Evolutionary conservation across 2,113 vertebrate genomes (phyloP), one percentile per base, ranked within the genome.

Genomic region (Mus spicilegus): DNA sequence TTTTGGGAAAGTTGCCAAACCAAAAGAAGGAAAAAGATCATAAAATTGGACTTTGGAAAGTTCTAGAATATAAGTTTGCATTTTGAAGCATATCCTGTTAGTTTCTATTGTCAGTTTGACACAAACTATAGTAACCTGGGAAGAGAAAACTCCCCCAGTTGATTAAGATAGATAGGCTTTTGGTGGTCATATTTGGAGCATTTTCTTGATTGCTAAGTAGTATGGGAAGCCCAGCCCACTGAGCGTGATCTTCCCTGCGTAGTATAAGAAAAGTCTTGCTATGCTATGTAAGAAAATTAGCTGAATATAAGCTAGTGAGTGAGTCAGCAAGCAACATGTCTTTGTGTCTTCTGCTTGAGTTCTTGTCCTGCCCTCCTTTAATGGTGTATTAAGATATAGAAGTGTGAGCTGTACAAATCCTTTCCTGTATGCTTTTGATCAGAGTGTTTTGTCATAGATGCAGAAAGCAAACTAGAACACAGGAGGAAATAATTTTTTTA

Each of bases 1-100:
- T 70, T 78, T 5, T 84, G 19, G 81, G 70, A 92, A 91, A 49
- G 70, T 94, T 56, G 28, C 73, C 56, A 92, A 76, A 96, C 63
- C 4, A 16, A 46, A 95, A 97, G 95, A 58, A 51, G 46, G 80
- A 72, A 81, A 89, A 95, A 92, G 28, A 22, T 91, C 87, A 94
- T 75, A 39, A 96, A 97, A 84, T 96, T 72, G 49, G 91, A 19
- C 69, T 69, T 89, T 96, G 46, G 28, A 80, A 80, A 88, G 81
- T 93, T 89, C 46, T 95, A 80, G 91, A 91, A n/a, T 89, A 84
- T 80, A 36, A 30, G 86, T 93, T 36, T 14, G 16, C 84, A 84
- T 49, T 81, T 97, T 70, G 17, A 72, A 78, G 54, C 20, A n/a
- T 39, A 22, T 39, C 54, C 33, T 58, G 78, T 56, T 80, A 56